phyloP scores from a whole-genome alignment of 2,797 vertebrate genomes.

The Hypotaenidia philippensis region DNA sequence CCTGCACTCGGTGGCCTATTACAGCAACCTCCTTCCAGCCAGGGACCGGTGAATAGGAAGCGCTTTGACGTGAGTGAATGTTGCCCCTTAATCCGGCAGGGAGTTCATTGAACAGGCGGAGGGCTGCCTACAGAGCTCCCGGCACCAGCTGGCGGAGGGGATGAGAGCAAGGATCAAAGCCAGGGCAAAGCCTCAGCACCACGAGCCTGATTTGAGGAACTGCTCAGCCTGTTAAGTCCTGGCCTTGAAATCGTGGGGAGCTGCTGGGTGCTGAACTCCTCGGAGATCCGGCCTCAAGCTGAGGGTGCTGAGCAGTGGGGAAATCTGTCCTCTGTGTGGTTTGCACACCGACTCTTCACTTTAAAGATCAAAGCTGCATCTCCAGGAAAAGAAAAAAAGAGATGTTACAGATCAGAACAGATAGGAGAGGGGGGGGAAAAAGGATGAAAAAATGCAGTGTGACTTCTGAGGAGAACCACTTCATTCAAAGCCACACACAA shows the following conservation, averaged over 20 bases:
- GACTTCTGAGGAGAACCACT: constrained; percentile 38
- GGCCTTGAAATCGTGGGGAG: neutral
- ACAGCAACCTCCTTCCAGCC: neutral
- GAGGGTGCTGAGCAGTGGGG: neutral
- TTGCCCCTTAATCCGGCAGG: neutral
- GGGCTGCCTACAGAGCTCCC: neutral
- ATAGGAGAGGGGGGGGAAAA: neutral
- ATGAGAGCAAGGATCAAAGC: constrained; percentile 16
- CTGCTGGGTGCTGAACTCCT: neutral
- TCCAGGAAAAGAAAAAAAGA: neutral
- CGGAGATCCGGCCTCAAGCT: neutral
- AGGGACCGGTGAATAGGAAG: neutral
- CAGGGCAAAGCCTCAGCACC: neutral
- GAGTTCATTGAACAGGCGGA: neutral
- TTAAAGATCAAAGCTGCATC: constrained; percentile 53
- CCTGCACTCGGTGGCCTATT: neutral
- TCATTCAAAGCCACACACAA: constrained; percentile 4
- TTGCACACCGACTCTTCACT: fast-evolving
- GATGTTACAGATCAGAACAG: constrained; percentile 14
- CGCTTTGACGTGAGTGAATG: neutral
- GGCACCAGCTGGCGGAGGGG: neutral
- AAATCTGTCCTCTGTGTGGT: neutral
- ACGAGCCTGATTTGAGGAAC: neutral
- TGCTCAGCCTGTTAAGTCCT: neutral
- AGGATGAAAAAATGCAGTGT: neutral